A percentile compares a stretch with the other conserved stretches of the same genome.
phyloP scores from a whole-genome alignment of 2,113 vertebrate genomes.

The Ictalurus furcatus region DNA sequence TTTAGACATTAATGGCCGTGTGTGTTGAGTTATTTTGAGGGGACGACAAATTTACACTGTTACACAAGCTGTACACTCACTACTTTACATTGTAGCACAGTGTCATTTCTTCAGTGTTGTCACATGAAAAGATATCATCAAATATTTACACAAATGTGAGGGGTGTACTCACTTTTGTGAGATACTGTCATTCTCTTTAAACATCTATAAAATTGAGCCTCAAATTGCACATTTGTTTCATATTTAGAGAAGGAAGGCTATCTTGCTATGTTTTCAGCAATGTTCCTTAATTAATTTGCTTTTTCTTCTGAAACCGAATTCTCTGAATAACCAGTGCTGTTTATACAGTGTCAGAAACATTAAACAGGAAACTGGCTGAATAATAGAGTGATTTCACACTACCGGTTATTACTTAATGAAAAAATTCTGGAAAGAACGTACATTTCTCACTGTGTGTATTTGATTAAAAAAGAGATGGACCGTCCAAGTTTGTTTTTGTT shows the following conservation, averaged over 20 bases:
- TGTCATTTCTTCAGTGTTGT: too few species aligned
- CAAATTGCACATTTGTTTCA: background rate
- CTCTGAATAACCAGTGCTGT: conserved; percentile 28
- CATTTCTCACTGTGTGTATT: background rate
- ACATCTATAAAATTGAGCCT: background rate
- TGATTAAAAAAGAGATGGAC: conserved; percentile 4
- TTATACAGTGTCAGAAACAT: conserved; percentile 43
- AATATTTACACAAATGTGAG: too few species aligned
- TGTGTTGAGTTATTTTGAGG: too few species aligned
- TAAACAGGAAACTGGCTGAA: conserved; percentile 35
- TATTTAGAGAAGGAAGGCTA: background rate
- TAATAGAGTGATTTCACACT: conserved; percentile 39
- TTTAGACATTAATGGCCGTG: too few species aligned
- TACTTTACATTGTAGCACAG: too few species aligned
- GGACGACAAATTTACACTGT: too few species aligned
- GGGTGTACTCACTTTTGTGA: too few species aligned
- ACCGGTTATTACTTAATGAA: conserved; percentile 34
- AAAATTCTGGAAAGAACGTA: conserved; percentile 16
- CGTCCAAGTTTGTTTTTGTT: background rate
- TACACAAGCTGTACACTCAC: too few species aligned
- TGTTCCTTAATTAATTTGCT: conserved; percentile 17
- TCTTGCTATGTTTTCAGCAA: background rate
- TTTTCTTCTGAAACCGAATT: conserved; percentile 5
- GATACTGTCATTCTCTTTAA: background rate
- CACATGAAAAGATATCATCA: too few species aligned